A percentile compares a stretch with the other conserved stretches of the same genome.
Evolutionary conservation across 2,113 vertebrate species (phyloP).

Genomic region (Sclerurus mexicanus): DNA sequence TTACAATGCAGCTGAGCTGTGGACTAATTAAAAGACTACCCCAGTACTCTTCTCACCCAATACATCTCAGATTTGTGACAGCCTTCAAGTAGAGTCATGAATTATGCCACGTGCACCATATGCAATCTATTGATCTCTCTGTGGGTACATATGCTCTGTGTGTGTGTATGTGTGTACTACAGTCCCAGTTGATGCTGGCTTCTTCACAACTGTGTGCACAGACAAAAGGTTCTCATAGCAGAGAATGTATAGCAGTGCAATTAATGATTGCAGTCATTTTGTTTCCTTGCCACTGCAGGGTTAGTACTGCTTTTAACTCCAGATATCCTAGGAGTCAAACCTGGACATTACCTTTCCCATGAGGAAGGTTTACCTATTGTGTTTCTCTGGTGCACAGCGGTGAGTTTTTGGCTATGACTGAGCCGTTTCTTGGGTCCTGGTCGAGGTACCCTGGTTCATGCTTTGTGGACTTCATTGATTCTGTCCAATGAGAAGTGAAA

Average conservation of each 20-base stretch:
- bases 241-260: neutral
- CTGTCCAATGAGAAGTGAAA: neutral
- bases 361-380: neutral
- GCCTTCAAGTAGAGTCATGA: slow-evolving; percentile 30
- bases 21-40: slow-evolving; percentile 57
- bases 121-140: neutral
- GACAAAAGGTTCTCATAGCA: neutral
- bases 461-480: neutral
- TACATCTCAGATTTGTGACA: slow-evolving; percentile 40
- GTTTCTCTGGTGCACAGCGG: neutral
- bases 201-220: neutral
- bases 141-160: neutral
- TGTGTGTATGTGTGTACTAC: neutral
- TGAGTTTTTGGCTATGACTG: neutral
- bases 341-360: neutral
- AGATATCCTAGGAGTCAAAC: neutral
- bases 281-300: neutral
- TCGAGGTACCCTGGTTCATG: neutral
- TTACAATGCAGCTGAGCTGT: neutral
- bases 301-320: neutral
- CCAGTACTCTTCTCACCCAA: neutral
- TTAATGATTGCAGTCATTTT: neutral
- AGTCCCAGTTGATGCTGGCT: neutral
- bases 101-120: slow-evolving; percentile 4
- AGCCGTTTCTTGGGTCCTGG: neutral